These are phyloP conservation scores for Capitella teleta DNA, from an alignment of 1,140 invertebrate species.

Conservation along the genomic window DNA sequence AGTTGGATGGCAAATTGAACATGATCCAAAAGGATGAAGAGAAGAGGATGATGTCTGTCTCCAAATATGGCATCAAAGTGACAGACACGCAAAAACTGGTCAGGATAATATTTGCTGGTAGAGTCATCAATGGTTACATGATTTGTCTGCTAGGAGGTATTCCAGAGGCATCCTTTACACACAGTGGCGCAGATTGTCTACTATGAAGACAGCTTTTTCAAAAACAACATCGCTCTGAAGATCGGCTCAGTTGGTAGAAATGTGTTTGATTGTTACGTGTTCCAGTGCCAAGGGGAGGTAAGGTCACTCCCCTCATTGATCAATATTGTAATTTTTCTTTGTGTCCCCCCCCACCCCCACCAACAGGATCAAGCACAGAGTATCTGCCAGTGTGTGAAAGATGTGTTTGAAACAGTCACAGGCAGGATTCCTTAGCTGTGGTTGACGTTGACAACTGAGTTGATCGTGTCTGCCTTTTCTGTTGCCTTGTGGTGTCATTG, in stretches of 20 bases:
- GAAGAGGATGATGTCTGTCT: constrained; percentile 1
- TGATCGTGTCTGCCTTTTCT: too few species aligned
- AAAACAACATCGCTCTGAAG: constrained; percentile 10
- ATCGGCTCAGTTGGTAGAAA: constrained; percentile 4
- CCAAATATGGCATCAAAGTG: constrained; percentile 11
- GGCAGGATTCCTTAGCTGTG: neutral
- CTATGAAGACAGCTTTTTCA: constrained; percentile 8
- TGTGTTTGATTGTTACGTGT: constrained; percentile 11
- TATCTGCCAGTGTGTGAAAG: constrained; percentile 9
- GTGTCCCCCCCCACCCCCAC: neutral
- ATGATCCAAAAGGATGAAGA: constrained; percentile 6
- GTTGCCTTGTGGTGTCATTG: too few species aligned
- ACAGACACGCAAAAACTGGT: neutral
- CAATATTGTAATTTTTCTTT: neutral
- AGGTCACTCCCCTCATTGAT: neutral
- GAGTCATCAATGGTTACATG: neutral
- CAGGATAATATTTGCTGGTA: neutral
- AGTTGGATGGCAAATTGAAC: constrained; percentile 6
- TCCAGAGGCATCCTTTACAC: constrained; percentile 10
- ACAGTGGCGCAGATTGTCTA: constrained; percentile 13
- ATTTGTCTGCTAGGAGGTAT: neutral
- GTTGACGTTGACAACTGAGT: too few species aligned
- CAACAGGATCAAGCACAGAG: constrained; percentile 5
- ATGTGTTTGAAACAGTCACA: constrained; percentile 5
- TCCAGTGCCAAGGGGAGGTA: constrained; percentile 10